phyloP scores from a whole-genome alignment of 2,797 vertebrate genomes.

The Adelosebastes latens region DNA sequence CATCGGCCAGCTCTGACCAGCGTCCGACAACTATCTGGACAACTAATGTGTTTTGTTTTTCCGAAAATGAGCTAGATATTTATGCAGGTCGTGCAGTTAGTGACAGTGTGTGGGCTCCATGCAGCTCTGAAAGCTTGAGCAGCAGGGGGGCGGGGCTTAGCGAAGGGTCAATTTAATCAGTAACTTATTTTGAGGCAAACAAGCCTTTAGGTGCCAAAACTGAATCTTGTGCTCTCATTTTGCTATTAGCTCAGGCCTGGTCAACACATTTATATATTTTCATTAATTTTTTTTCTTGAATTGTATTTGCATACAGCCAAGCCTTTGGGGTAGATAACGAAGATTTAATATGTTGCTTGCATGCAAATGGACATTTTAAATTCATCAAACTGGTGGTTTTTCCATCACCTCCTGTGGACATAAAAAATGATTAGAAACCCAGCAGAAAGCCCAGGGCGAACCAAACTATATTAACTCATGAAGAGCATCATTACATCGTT shows the following conservation, averaged over 20 bases:
- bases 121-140: no score
- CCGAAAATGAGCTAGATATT: no score
- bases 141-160: no score
- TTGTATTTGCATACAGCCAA: conserved; percentile 32
- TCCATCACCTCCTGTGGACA: conserved; percentile 8
- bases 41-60: no score
- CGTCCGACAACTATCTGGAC: no score
- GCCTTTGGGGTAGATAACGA: conserved; percentile 21
- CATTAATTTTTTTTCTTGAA: neutral
- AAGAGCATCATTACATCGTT: neutral
- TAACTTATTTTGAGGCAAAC: neutral
- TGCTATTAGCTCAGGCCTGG: neutral
- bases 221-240: neutral
- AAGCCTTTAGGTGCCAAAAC: neutral
- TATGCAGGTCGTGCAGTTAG: no score
- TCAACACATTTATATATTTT: neutral
- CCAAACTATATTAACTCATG: conserved; percentile 14
- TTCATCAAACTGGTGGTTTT: conserved; percentile 28
- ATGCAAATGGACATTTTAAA: conserved; percentile 46
- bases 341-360: conserved; percentile 1
- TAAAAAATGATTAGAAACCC: conserved; percentile 19
- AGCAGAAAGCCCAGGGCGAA: conserved; percentile 21
- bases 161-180: neutral
- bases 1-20: no score
- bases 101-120: no score